Evolutionary conservation across 2,888 invertebrate species (phyloP).

Genomic region (Sphaeridia pumilis): DNA sequence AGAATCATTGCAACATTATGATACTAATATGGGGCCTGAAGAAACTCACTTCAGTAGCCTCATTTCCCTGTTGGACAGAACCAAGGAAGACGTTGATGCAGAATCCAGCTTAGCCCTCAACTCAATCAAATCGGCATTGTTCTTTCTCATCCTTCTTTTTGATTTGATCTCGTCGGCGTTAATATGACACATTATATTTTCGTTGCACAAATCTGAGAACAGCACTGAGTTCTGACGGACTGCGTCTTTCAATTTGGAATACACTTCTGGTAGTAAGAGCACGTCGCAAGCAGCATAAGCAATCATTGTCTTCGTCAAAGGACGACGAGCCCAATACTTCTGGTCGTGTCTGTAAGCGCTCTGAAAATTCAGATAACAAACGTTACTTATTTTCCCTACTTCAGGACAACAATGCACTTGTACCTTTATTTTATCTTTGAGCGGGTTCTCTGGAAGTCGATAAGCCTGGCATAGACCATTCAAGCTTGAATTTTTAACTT

Average conservation of each 20-base stretch:
- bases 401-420: constrained; percentile 35
- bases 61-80: constrained; percentile 82
- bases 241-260: constrained; percentile 40
- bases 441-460: constrained; percentile 74
- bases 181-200: constrained; percentile 72
- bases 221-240: constrained; percentile 50
- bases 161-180: constrained; percentile 73
- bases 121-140: constrained; percentile 78
- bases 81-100: constrained; percentile 69
- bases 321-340: constrained; percentile 72
- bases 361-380: constrained; percentile 42
- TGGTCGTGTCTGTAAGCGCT: constrained; percentile 74
- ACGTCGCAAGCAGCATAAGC: constrained; percentile 84
- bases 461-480: constrained; percentile 84
- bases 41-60: constrained; percentile 57
- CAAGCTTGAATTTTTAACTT: constrained; percentile 83
- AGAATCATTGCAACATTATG: too few species aligned
- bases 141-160: constrained; percentile 77
- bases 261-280: constrained; percentile 64
- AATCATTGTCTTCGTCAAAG: constrained; percentile 80
- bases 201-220: constrained; percentile 73
- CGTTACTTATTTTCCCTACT: too few species aligned
- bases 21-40: too few species aligned
- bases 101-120: constrained; percentile 58
- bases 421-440: constrained; percentile 62